Base-by-base conservation (phyloP, 2,888 invertebrate species). In the Diachrysia chrysitis region DNA sequence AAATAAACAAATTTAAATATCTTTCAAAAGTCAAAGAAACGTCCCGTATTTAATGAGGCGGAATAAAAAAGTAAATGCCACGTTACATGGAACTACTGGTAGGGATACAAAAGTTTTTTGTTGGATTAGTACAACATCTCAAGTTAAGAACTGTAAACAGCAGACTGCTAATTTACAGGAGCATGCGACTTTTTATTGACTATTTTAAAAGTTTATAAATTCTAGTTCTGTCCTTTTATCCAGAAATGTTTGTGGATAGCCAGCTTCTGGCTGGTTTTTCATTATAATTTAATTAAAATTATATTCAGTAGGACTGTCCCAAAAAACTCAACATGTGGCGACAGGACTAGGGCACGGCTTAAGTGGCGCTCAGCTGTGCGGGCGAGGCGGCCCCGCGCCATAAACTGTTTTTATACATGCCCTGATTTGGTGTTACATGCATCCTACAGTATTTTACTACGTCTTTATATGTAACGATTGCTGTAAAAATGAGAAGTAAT, bases 351-450 rank as follows among this genome's bases (percentile, higher is more conserved):
- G 67, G 66, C 58, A 59, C 53, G 67, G 73, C 53, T 73, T 73
- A 79, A 82, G 82, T 83, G 78, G 83, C 62, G 73, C 82, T 82
- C 82, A 82, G 79, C 76, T 83, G 79, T 48, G 70, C 56, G 67
- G 60, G 54, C 65, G 72, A 72, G 68, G 67, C 65, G 62, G 67
- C 58, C 62, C 48, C 66, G 69, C 58, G 82, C 65, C 76, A 83
- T 82, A 74, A 83, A 77, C 74, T 21, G 58, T 75, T 62, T 64
- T 58, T 54, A 53, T 48, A 69, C 53, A 58, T 58, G 25, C 53
- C 53, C 63, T 63, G 56, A 68, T 77, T 63, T 66, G 32, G 48
- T 77, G 68, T 73, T 77, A 57, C 58, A 51, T 48, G 25, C 19
- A 51, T 19, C 48, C 48, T 12, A 21, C 48, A 12, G 51, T 32